Base-by-base conservation (phyloP, 2,797 vertebrate genomes). In the Oceanodroma leucorhoa region DNA sequence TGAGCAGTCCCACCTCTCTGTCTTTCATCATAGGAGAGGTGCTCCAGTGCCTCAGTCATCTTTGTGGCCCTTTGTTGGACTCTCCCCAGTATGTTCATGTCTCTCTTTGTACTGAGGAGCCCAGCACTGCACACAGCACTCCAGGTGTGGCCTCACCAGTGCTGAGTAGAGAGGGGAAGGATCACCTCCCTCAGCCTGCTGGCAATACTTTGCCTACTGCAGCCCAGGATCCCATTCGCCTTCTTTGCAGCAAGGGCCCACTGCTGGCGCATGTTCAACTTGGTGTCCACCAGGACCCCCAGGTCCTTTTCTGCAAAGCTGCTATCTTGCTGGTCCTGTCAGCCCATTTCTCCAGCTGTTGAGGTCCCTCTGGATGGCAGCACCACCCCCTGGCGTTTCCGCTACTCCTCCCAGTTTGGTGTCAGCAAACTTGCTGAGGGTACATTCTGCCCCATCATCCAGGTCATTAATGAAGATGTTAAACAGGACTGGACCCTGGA, bases 1-100 rank as follows among this genome's bases (percentile, higher is more conserved):
- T 41, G 10, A 30, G 45, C 16, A 34, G 32, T 30, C 54, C 30
- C 16, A 40, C 30, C 21, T 51, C 18, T 71, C 14, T 55, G 16
- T 14, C 27, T 2, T 62, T 55, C 21, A 0, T 41, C 2, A 18
- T 2, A 48, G 17, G 2, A 48, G 34, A 62, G 30, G 5, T 55
- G 17, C 30, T 71, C 6, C 41, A 30, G 34, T 34, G 34, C 57
- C 11, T 69, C 11, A 17, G 3, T 54, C 13, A 21, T 70, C 40
- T 34, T 87, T 1, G 3, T 54, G 20, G 11, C 6, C 26, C 41
- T 70, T 50, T 61, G 34, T 40, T 78, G 24, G 24, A 40, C 22
- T 76, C 29, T 70, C 40, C 77, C 23, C 20, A 20, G 16, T 30
- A 24, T 20, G 15, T 51, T 36, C 10, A 21, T 24, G 40, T n/a